Percentiles rank a stretch among this genome's conserved stretches.
These are phyloP conservation scores for Pheosia tremula DNA, from an alignment of 2,888 invertebrate genomes.

Conservation along the genomic window DNA sequence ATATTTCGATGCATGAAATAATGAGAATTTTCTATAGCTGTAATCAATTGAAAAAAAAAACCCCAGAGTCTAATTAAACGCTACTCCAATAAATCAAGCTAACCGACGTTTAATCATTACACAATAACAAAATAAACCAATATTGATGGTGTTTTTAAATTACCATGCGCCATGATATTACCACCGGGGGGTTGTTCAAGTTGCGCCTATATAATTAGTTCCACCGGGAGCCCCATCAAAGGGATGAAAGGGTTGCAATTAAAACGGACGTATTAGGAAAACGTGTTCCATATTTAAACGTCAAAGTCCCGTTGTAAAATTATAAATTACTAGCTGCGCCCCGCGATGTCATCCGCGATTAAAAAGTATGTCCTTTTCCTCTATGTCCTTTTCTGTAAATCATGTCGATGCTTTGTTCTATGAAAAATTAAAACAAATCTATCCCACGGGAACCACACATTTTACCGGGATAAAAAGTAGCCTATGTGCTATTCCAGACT, in stretches of 20 bases:
- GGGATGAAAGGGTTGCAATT: slow-evolving; percentile 53
- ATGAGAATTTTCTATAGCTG: no score
- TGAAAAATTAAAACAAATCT: no score
- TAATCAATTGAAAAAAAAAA: no score
- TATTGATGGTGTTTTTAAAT: slow-evolving; percentile 59
- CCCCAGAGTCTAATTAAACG: not conserved
- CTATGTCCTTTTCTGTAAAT: no score
- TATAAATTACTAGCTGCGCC: slow-evolving; percentile 17
- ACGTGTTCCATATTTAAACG: slow-evolving; percentile 31
- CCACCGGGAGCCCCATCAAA: slow-evolving; percentile 42
- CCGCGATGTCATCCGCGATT: no score
- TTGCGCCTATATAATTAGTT: slow-evolving; percentile 64
- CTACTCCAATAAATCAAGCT: not conserved
- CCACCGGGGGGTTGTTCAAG: slow-evolving; percentile 36
- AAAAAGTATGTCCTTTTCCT: no score
- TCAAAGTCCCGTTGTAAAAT: not conserved
- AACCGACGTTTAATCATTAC: not conserved
- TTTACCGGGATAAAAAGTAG: no score
- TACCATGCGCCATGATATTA: slow-evolving; percentile 52
- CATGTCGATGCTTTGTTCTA: no score
- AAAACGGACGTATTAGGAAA: slow-evolving; percentile 59
- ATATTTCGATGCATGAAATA: no score
- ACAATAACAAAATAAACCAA: slow-evolving; percentile 26
- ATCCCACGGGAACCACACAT: no score
- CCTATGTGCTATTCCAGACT: no score